Percentiles rank a stretch among this genome's conserved stretches.
These are phyloP conservation scores for Hirtodrosophila cameraria DNA, from an alignment of 2,888 invertebrate genomes.

Conservation along the genomic window DNA sequence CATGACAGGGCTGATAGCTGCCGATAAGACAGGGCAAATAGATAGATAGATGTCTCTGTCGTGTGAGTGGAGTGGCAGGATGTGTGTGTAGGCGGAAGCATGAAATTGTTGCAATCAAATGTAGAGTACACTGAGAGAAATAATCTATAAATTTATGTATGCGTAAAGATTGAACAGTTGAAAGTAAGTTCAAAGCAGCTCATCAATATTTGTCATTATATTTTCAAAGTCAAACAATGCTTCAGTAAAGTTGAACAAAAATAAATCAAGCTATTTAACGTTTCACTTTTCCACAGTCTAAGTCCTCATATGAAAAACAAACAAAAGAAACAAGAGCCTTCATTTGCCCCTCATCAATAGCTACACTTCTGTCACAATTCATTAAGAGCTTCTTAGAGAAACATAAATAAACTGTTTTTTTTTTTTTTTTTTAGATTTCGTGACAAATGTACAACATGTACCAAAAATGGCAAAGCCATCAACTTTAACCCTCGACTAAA, in stretches of 20 bases:
- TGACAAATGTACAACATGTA: conserved; percentile 74
- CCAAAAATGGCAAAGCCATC: conserved; percentile 50
- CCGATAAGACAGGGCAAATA: conserved; percentile 38
- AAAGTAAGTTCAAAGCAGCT: too few species aligned
- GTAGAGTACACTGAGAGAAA: conserved; percentile 37
- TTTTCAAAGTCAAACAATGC: too few species aligned
- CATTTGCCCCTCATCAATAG: background rate
- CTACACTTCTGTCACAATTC: conserved; percentile 65
- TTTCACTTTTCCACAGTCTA: background rate
- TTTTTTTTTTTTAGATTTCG: conserved; percentile 74
- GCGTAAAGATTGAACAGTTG: too few species aligned
- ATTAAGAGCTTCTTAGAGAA: conserved; percentile 59
- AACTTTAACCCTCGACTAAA: conserved; percentile 48
- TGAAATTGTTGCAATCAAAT: conserved; percentile 53
- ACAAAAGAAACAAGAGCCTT: conserved; percentile 36
- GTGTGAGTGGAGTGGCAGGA: background rate
- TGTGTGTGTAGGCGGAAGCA: conserved; percentile 30
- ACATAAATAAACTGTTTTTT: conserved; percentile 71
- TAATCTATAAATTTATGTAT: too few species aligned
- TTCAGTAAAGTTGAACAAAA: background rate
- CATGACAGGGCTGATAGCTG: conserved; percentile 22
- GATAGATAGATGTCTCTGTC: conserved; percentile 31
- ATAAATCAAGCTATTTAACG: conserved; percentile 8
- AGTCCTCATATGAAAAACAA: conserved; percentile 61
- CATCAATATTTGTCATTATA: too few species aligned